Conservation (phyloP, 2,113 vertebrate species). For the Plotosus lineatus region DNA sequence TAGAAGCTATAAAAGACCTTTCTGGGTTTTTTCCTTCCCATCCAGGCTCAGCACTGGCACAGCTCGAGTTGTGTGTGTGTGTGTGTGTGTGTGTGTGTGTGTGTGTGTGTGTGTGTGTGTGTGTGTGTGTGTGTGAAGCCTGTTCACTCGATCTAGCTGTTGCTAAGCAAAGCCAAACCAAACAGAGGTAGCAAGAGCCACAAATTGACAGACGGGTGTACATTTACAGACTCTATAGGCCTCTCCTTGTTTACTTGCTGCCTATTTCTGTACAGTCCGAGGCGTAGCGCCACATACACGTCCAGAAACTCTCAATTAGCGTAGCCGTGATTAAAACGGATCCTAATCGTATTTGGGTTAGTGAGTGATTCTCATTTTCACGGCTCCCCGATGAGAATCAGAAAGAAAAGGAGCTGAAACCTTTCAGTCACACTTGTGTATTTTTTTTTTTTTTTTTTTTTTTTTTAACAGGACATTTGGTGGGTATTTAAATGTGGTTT, state of each 20-base stretch:
- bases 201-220: conserved; percentile 40
- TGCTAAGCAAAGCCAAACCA: conserved; percentile 59
- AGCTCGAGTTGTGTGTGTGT: conserved; percentile 41
- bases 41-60: conserved; percentile 31
- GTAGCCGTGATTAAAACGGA: conserved; percentile 29
- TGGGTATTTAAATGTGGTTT: conserved; percentile 21
- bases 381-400: conserved; percentile 25
- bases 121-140: conserved; percentile 24
- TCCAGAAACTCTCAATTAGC: conserved; percentile 32
- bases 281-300: conserved; percentile 15
- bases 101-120: conserved; percentile 39
- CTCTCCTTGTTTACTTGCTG: conserved; percentile 31
- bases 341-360: conserved; percentile 39
- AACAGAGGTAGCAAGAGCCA: conserved; percentile 55
- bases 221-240: conserved; percentile 43
- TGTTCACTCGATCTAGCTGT: conserved; percentile 49
- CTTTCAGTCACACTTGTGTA: conserved; percentile 26
- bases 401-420: conserved; percentile 13
- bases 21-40: conserved; percentile 3
- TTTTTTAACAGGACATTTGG: conserved; percentile 7
- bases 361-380: background rate
- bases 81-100: conserved; percentile 8
- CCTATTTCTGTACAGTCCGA: conserved; percentile 43
- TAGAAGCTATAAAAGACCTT: conserved; percentile 32
- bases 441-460: background rate